phyloP scores from a whole-genome alignment of 2,797 vertebrate species.

The Squalus acanthias region DNA sequence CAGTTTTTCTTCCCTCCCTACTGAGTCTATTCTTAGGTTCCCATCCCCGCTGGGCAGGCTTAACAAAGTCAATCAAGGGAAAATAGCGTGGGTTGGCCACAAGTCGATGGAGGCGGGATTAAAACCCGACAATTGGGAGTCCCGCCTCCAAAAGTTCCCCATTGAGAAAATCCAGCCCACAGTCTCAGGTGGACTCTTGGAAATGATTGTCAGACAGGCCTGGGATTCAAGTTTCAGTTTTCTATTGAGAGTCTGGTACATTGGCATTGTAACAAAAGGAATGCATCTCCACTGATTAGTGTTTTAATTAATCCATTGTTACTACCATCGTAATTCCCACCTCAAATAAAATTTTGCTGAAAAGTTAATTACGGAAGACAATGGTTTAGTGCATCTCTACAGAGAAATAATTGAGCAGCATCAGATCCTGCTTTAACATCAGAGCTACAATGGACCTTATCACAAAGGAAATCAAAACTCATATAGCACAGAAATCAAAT shows the following conservation, averaged over 20 bases:
- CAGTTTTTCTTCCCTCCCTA: too few species aligned
- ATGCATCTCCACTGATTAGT: background rate
- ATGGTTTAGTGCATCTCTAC: background rate
- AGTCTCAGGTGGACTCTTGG: background rate
- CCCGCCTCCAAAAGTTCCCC: too few species aligned
- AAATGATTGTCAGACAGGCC: background rate
- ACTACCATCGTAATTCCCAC: background rate
- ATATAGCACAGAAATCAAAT: background rate
- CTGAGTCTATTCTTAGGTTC: too few species aligned
- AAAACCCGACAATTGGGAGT: too few species aligned
- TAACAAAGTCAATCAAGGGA: too few species aligned
- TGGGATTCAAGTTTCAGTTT: background rate
- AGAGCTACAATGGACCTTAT: background rate
- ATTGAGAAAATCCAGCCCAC: too few species aligned
- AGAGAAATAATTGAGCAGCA: background rate
- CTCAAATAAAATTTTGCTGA: background rate
- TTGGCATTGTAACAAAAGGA: background rate
- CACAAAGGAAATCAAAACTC: background rate
- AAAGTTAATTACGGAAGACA: background rate
- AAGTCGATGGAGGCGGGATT: too few species aligned
- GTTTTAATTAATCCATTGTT: conserved; percentile 1
- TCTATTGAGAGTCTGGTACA: background rate
- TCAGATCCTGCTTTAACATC: background rate
- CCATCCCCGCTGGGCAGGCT: too few species aligned
- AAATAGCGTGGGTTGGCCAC: too few species aligned